A percentile compares a stretch with the other conserved stretches of the same genome.
Evolutionary conservation across 2,888 invertebrate genomes (phyloP).

Genomic region (Metopia argyrocephala): DNA sequence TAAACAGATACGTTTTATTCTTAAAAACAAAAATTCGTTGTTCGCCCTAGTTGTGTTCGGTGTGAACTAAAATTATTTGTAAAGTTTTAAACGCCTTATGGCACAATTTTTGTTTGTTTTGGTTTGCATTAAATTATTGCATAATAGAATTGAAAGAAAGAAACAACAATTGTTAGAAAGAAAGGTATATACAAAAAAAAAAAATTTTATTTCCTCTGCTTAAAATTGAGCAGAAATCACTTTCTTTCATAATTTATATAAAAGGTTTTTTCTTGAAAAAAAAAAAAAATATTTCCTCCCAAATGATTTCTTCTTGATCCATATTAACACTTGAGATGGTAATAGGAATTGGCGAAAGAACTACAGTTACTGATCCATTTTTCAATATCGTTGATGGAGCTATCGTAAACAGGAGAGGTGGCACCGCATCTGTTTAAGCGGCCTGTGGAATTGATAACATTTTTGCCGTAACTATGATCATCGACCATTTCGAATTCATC

Average conservation of each 20-base stretch:
- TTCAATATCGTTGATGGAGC: constrained; percentile 96
- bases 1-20: too few species aligned
- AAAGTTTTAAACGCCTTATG: too few species aligned
- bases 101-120: too few species aligned
- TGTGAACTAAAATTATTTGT: too few species aligned
- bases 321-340: constrained; percentile 99
- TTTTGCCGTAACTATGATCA: constrained; percentile 99
- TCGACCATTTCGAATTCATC: constrained; percentile 99
- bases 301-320: constrained; percentile 99
- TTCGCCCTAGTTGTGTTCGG: too few species aligned
- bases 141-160: too few species aligned
- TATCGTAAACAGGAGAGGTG: constrained; percentile 98
- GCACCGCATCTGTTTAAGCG: constrained; percentile 99
- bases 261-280: constrained; percentile 24
- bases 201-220: constrained; percentile 55
- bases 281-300: constrained; percentile 96
- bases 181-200: too few species aligned
- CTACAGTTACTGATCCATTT: constrained; percentile 97
- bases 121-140: too few species aligned
- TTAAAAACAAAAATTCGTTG: too few species aligned
- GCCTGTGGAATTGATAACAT: constrained; percentile 99
- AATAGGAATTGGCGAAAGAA: constrained; percentile 99
- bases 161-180: too few species aligned
- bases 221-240: constrained; percentile 62
- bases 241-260: constrained; percentile 52